Conservation (phyloP, 2,797 vertebrate species). For the Gastrophryne carolinensis region DNA sequence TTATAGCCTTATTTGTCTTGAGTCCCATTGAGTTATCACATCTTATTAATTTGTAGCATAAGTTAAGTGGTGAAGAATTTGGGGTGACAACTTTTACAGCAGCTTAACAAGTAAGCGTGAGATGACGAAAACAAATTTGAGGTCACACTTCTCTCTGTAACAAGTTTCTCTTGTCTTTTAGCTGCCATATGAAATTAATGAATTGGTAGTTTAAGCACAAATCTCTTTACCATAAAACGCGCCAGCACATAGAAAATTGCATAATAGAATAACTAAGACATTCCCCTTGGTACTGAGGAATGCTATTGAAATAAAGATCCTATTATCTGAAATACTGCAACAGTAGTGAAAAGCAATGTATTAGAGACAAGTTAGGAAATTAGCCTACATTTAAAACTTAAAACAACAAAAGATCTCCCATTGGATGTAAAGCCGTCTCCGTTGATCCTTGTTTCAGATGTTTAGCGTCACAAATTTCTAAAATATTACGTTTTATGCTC, state of each 20-base stretch:
- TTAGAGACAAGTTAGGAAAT: constrained; percentile 21
- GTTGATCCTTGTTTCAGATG: neutral
- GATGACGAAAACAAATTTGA: neutral
- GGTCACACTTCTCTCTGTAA: neutral
- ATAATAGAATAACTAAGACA: constrained; percentile 53
- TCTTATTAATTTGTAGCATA: no score
- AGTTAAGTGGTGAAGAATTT: no score
- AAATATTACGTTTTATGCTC: neutral
- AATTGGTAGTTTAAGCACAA: constrained; percentile 50
- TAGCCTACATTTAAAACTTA: constrained; percentile 17
- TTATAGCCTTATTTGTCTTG: no score
- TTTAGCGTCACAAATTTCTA: neutral
- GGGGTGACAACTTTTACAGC: neutral
- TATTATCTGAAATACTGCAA: constrained; percentile 49
- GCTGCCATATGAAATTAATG: constrained; percentile 10
- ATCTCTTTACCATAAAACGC: constrained; percentile 57
- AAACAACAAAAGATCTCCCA: constrained; percentile 1
- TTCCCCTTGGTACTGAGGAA: constrained; percentile 41
- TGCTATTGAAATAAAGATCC: constrained; percentile 15
- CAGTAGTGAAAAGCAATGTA: constrained; percentile 14
- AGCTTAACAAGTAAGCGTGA: neutral
- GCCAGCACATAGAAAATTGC: constrained; percentile 50
- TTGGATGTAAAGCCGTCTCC: constrained; percentile 16
- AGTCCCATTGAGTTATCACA: no score
- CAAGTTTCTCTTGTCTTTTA: neutral